phyloP scores from a whole-genome alignment of 2,888 invertebrate genomes.

The Marronus borbonicus region DNA sequence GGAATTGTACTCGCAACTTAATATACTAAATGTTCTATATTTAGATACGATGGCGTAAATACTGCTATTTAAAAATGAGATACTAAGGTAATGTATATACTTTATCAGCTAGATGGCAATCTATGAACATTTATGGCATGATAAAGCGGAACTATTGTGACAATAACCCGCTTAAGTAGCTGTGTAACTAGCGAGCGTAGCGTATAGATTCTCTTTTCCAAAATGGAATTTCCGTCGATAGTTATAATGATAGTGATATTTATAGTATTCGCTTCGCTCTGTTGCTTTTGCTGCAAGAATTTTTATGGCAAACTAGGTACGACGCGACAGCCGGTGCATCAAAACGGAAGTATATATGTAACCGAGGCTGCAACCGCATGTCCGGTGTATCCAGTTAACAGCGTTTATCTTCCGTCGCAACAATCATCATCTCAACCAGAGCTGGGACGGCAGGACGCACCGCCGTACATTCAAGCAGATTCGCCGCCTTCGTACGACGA shows the following conservation, averaged over 20 bases:
- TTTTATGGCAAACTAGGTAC: background rate
- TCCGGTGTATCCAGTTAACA: no score
- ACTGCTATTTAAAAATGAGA: background rate
- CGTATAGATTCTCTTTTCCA: background rate
- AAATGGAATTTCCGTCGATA: background rate
- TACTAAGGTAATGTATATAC: background rate
- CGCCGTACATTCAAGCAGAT: background rate
- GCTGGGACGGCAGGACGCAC: no score
- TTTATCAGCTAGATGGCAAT: constrained; percentile 11
- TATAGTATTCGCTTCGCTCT: background rate
- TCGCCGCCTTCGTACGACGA: constrained; percentile 4
- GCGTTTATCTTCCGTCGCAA: no score
- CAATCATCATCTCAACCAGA: no score
- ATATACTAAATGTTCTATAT: no score
- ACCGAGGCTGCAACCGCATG: background rate
- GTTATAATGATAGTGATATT: background rate
- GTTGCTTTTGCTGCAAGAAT: background rate
- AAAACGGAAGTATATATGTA: background rate
- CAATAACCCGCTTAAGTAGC: background rate
- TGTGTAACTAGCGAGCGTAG: background rate
- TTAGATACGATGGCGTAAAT: background rate
- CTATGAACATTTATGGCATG: background rate
- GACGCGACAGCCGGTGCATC: background rate
- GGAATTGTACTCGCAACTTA: no score
- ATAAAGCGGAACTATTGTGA: background rate